Percentiles rank a stretch among this genome's conserved stretches.
phyloP scores from a whole-genome alignment of 2,888 invertebrate genomes.

The Dynastes maya region DNA sequence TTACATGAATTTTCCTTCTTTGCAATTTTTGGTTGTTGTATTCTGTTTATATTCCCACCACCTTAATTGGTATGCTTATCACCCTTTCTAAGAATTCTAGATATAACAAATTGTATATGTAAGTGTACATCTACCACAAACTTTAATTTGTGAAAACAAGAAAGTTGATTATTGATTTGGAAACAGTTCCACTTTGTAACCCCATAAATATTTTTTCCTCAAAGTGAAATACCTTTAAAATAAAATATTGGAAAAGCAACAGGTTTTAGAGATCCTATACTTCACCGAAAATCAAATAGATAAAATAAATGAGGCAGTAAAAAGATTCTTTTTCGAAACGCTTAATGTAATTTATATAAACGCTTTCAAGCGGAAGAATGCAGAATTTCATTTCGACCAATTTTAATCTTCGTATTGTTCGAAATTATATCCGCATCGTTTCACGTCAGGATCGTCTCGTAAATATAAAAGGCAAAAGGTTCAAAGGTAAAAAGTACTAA shows the following conservation, averaged over 20 bases:
- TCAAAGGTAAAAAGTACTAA: constrained; percentile 26
- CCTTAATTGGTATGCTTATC: too few relatives aligned
- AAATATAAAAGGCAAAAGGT: constrained; percentile 23
- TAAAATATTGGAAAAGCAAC: background rate
- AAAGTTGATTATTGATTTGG: too few relatives aligned
- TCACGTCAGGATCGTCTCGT: constrained; percentile 9
- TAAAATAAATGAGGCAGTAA: background rate
- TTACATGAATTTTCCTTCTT: too few relatives aligned
- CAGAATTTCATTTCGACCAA: constrained; percentile 15
- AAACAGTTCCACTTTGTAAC: too few relatives aligned
- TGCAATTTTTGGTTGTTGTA: too few relatives aligned
- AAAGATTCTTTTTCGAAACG: background rate
- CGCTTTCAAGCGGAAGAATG: background rate
- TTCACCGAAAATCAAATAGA: background rate
- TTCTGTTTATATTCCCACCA: too few relatives aligned
- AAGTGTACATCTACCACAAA: too few relatives aligned
- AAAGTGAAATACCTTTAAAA: too few relatives aligned
- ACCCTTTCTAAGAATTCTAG: too few relatives aligned
- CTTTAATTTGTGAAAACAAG: too few relatives aligned
- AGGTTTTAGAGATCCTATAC: background rate
- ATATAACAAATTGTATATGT: too few relatives aligned
- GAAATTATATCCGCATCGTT: constrained; percentile 14
- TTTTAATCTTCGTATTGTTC: constrained; percentile 10
- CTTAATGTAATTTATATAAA: constrained; percentile 11
- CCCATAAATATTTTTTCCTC: too few relatives aligned